phyloP scores from a whole-genome alignment of 2,888 invertebrate species.

The Sylvicola fuscatus region DNA sequence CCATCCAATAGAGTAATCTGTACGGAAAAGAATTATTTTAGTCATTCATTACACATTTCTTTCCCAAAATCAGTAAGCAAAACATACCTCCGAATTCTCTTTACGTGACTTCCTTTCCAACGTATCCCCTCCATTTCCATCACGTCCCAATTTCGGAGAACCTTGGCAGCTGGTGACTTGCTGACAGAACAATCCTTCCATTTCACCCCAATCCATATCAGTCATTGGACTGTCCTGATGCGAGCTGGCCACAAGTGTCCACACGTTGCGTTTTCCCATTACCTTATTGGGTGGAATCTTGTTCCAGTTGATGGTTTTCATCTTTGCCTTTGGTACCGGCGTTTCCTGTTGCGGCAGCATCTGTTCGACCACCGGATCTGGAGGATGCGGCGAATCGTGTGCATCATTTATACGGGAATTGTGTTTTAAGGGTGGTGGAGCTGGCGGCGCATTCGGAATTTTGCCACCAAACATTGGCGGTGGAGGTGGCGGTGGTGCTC shows the following conservation, averaged over 20 bases:
- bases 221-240: conserved; percentile 69
- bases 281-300: conserved; percentile 87
- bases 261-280: conserved; percentile 77
- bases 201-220: conserved; percentile 79
- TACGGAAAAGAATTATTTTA: conserved; percentile 7
- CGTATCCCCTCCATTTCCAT: conserved; percentile 26
- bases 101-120: conserved; percentile 47
- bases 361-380: conserved; percentile 16
- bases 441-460: conserved; percentile 21
- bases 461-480: conserved; percentile 11
- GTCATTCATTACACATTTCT: no score
- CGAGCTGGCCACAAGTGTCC: conserved; percentile 72
- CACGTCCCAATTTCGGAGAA: conserved; percentile 32
- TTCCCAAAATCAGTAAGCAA: conserved; percentile 2
- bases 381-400: conserved; percentile 13
- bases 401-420: conserved; percentile 13
- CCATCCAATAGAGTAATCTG: conserved; percentile 78
- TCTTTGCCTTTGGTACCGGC: conserved; percentile 84
- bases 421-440: conserved; percentile 13
- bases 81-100: conserved; percentile 48
- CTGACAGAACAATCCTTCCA: conserved; percentile 88
- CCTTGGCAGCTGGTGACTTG: conserved; percentile 40
- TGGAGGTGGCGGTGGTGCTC: conserved; percentile 15
- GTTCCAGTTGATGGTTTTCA: conserved; percentile 97
- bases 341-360: conserved; percentile 72